Percentiles rank a stretch among this genome's conserved stretches.
Conservation (phyloP, 2,113 vertebrate genomes). For the Sinocyclocheilus grahami region DNA sequence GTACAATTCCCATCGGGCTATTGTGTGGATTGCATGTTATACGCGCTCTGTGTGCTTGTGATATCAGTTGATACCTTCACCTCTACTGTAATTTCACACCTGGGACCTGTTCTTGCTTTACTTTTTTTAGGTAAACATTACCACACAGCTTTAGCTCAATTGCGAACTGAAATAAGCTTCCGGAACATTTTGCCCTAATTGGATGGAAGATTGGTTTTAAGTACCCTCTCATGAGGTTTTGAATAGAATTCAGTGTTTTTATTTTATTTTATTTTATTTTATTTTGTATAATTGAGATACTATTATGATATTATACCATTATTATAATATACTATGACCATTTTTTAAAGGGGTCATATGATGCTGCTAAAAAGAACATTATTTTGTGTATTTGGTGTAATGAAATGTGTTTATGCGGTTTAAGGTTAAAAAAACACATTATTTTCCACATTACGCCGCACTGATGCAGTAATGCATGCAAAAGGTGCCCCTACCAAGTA, state of each 20-base stretch:
- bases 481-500: no score
- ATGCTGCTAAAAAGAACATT: no score
- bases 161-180: not conserved
- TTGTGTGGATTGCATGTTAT: not conserved
- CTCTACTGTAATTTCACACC: constrained; percentile 25
- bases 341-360: no score
- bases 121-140: constrained; percentile 18
- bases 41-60: not conserved
- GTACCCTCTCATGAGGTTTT: no score
- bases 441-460: no score
- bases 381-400: no score
- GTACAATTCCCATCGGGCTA: not conserved
- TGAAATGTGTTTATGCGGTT: no score
- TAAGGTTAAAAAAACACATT: no score
- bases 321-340: no score
- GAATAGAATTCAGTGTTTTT: not conserved
- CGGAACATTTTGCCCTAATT: not conserved
- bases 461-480: no score
- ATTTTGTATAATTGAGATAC: not conserved
- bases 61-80: not conserved
- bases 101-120: constrained; percentile 15
- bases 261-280: not conserved
- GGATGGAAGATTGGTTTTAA: not conserved
- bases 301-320: no score
- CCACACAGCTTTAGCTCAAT: not conserved